Evolutionary conservation across 2,888 invertebrate species (phyloP).

Genomic region (Caenorhabditis zanzibari): DNA sequence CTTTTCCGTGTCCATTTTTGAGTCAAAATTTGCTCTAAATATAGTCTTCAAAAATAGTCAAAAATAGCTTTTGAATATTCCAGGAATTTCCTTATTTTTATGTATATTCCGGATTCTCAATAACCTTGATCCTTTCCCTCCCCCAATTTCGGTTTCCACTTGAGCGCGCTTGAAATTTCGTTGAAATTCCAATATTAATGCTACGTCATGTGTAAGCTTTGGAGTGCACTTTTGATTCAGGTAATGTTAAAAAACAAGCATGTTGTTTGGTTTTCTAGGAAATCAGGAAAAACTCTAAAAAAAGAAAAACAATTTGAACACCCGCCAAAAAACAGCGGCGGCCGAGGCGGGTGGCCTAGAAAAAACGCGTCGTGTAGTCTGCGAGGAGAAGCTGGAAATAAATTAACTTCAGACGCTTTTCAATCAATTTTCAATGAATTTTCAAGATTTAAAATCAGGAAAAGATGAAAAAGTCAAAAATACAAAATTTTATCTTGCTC

Average conservation of each 20-base stretch:
- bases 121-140: not conserved
- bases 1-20: constrained; percentile 8
- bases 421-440: constrained; percentile 3
- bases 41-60: not conserved
- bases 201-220: constrained; percentile 49
- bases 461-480: constrained; percentile 26
- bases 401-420: not conserved
- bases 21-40: constrained; percentile 1
- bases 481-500: constrained; percentile 86
- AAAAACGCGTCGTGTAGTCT: constrained; percentile 12
- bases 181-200: constrained; percentile 26
- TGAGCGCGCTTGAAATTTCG: constrained; percentile 18
- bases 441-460: not conserved
- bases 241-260: constrained; percentile 4
- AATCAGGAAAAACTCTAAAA: not conserved
- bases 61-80: not conserved
- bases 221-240: constrained; percentile 33
- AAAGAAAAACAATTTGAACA: not conserved
- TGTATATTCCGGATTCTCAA: not conserved
- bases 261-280: not conserved
- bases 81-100: not conserved
- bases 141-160: constrained; percentile 10
- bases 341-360: not conserved
- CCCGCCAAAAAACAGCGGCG: not conserved
- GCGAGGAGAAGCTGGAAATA: not conserved